Conservation (phyloP, 2,113 vertebrate species). For the Festucalex cinctus region DNA sequence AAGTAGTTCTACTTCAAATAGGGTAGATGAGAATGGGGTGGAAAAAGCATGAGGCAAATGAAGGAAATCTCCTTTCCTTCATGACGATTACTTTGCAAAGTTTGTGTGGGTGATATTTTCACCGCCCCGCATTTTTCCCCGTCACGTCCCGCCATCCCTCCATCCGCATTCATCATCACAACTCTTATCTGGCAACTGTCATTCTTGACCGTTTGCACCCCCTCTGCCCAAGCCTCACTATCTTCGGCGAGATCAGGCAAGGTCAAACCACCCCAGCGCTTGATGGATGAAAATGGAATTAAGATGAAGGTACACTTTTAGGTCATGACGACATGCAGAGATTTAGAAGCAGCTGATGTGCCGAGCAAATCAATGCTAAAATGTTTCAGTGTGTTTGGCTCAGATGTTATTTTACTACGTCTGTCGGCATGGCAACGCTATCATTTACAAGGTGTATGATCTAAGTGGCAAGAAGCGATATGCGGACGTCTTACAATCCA, state of each 20-base stretch:
- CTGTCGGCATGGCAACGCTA: neutral
- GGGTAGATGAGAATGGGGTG: conserved; percentile 34
- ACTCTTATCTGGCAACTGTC: conserved; percentile 46
- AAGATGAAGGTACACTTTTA: conserved; percentile 72
- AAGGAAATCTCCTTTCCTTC: no score
- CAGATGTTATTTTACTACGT: neutral
- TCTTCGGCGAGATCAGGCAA: conserved; percentile 57
- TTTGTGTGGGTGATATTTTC: neutral
- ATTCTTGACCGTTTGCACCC: conserved; percentile 2
- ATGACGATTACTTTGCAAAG: neutral
- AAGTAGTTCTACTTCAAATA: no score
- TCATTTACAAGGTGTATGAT: neutral
- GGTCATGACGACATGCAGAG: conserved; percentile 70
- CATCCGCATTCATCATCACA: conserved; percentile 52
- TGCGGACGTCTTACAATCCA: conserved; percentile 49
- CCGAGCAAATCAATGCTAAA: conserved; percentile 68
- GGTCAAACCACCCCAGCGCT: conserved; percentile 66
- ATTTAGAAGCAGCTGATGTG: conserved; percentile 55
- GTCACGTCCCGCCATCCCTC: conserved; percentile 32
- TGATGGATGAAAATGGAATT: conserved; percentile 74
- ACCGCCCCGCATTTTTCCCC: neutral
- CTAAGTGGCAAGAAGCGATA: conserved; percentile 26
- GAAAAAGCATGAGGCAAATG: conserved; percentile 42
- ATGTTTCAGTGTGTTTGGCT: conserved; percentile 66
- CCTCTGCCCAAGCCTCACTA: conserved; percentile 28